Conservation (phyloP, 2,888 invertebrate genomes). For the Nebria salina region DNA sequence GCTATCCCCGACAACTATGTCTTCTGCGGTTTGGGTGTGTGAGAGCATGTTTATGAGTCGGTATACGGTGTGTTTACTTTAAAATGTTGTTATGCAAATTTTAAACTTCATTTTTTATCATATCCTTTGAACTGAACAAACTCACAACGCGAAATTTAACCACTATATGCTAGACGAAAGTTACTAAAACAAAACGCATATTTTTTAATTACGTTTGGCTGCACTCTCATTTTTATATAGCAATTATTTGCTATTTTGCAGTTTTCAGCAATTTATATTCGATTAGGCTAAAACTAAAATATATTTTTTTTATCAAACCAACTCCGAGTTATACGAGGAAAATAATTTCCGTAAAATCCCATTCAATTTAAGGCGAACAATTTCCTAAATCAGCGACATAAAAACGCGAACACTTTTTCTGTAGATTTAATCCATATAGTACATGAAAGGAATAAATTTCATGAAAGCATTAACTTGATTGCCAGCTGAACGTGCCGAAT, state of each 20-base stretch:
- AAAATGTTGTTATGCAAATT: neutral
- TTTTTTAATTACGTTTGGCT: no score
- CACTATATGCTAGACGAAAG: no score
- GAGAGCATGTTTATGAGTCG: neutral
- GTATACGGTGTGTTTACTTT: neutral
- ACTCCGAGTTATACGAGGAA: neutral
- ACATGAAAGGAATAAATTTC: neutral
- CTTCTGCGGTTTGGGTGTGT: neutral
- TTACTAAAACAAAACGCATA: no score
- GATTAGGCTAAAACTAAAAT: neutral
- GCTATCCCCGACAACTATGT: neutral
- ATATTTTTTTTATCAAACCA: neutral
- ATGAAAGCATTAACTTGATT: neutral
- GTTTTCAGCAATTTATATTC: neutral
- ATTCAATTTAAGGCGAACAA: neutral
- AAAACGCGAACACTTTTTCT: neutral
- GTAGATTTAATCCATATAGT: neutral
- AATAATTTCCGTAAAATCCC: neutral
- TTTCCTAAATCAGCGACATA: neutral
- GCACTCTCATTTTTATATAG: no score
- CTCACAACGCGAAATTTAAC: no score
- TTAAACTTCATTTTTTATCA: no score
- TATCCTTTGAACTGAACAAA: no score
- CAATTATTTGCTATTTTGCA: no score
- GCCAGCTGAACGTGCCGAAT: neutral